phyloP scores from a whole-genome alignment of 1,140 invertebrate species.

The Penaeus japonicus region DNA sequence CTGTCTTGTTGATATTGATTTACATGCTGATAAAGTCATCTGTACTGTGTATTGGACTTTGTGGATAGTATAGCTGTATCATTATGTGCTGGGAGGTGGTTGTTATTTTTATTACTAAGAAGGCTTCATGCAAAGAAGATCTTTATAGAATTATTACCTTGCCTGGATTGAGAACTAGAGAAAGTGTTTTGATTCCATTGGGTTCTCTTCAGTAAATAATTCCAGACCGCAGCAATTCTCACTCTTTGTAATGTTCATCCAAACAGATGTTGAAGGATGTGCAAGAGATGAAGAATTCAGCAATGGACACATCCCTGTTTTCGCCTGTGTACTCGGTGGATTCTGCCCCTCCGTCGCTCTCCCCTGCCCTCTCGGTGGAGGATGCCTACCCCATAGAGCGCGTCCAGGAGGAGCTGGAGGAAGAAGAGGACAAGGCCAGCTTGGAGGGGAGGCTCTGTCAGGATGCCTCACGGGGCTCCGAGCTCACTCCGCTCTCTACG shows the following conservation, averaged over 20 bases:
- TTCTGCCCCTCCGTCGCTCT: conserved; percentile 23
- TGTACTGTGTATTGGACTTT: too few relatives aligned
- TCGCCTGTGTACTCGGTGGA: conserved; percentile 46
- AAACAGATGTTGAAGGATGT: conserved; percentile 42
- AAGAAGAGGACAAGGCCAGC: conserved; percentile 26
- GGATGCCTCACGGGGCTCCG: background rate
- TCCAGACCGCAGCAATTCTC: background rate
- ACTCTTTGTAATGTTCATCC: background rate
- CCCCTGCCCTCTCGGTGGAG: conserved; percentile 17
- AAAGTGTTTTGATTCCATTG: too few relatives aligned
- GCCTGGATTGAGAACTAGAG: too few relatives aligned
- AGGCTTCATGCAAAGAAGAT: too few relatives aligned
- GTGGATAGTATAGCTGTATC: too few relatives aligned
- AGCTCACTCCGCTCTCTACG: conserved; percentile 42
- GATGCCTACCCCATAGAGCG: conserved; percentile 31
- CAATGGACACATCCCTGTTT: conserved; percentile 48
- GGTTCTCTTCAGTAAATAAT: too few relatives aligned
- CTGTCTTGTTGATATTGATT: background rate
- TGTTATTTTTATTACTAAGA: too few relatives aligned
- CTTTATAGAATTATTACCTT: too few relatives aligned
- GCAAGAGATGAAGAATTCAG: conserved; percentile 41
- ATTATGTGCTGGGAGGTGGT: too few relatives aligned
- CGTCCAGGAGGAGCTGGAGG: conserved; percentile 34
- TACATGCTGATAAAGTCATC: too few relatives aligned
- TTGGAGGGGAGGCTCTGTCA: background rate